Base-by-base conservation (phyloP, 2,113 vertebrate genomes). In the Sceloporus undulatus region DNA sequence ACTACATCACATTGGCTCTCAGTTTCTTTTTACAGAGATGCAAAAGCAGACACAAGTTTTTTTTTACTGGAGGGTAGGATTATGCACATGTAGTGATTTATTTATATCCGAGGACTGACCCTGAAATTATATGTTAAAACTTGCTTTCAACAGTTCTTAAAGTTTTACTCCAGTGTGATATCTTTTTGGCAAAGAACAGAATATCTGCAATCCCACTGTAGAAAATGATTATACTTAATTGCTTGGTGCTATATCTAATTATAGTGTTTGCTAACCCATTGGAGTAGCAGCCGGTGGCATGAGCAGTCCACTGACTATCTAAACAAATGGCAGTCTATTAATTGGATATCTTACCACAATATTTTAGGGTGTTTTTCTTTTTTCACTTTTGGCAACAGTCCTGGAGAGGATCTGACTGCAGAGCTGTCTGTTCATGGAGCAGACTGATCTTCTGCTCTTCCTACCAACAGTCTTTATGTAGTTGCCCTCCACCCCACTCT, bases 161-260 rank as follows among this genome's bases (percentile, higher is more conserved):
- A 52, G 42, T 25, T 78, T 54, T 54, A 48, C 42, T 48, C 29
- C 25, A 14, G 48, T 52, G 76, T 52, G 25, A 14, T 38, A 78
- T 54, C 76, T 78, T 78, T 48, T 78, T 78, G 76, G 76, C 76
- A 78, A 78, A 54, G 76, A 54, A 27, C 9, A 29, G 42, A 54
- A 14, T 23, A 54, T 11, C 76, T 27, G 48, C 25, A 54, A 78
- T 78, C 48, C 76, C 23, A 29, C 11, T 59, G 27, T 18, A 59
- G 27, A 56, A 79, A 78, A 78, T 78, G 42, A 27, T 78, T 78
- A 14, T 78, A 29, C 48, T 78, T 79, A 79, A 79, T 59, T n/a
- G 52, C 78, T 59, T 80, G 54, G n/a, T 80, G 54, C 78, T 34
- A 59, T 59, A 59, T 59, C 52, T 80, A 80, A 80, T 80, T 59